Evolutionary conservation across 1,140 invertebrate species (phyloP).

Genomic region (Drosophila navojoa): DNA sequence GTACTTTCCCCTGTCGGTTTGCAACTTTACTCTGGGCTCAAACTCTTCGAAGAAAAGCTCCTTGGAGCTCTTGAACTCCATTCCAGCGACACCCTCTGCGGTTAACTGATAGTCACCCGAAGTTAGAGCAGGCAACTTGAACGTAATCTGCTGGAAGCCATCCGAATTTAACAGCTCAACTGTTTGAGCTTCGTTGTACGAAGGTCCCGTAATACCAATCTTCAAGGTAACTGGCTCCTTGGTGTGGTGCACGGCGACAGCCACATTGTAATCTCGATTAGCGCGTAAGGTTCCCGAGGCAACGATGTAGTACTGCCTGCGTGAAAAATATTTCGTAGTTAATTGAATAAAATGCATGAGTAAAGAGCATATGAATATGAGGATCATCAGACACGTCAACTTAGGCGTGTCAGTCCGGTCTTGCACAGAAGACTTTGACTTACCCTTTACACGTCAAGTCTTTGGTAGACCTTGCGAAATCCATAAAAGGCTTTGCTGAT

Average conservation of each 20-base stretch:
- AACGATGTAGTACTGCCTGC: constrained; percentile 89
- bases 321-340: neutral
- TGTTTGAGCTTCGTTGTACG: constrained; percentile 88
- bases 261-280: constrained; percentile 92
- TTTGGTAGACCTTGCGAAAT: too few species aligned
- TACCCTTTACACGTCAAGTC: too few species aligned
- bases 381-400: too few species aligned
- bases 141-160: constrained; percentile 88
- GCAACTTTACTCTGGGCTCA: constrained; percentile 89
- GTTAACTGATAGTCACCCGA: constrained; percentile 91
- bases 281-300: constrained; percentile 92
- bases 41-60: constrained; percentile 93
- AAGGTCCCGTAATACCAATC: constrained; percentile 89
- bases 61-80: constrained; percentile 97
- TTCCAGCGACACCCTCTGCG: constrained; percentile 88
- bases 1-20: constrained; percentile 97
- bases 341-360: too few species aligned
- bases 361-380: too few species aligned
- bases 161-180: constrained; percentile 86
- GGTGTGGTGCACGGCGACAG: constrained; percentile 88
- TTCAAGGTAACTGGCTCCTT: constrained; percentile 87
- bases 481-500: too few species aligned
- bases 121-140: constrained; percentile 90
- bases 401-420: too few species aligned
- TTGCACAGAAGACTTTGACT: too few species aligned